Base-by-base conservation (phyloP, 2,797 vertebrate species). In the Epinephelus awoara region DNA sequence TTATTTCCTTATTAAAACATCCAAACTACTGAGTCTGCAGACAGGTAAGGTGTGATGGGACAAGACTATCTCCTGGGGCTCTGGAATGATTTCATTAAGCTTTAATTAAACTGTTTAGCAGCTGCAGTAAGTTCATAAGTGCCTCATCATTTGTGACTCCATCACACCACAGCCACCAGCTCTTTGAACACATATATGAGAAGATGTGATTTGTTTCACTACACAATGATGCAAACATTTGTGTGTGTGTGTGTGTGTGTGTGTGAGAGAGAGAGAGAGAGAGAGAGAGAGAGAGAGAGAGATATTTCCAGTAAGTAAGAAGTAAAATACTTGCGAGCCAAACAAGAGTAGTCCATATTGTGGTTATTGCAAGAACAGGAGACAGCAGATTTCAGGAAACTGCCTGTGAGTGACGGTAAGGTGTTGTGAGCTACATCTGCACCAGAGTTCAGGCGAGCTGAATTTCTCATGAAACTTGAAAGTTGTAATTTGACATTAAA, bases 81-180 rank as follows among this genome's bases (percentile, higher is more conserved):
- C 21, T 27, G 3, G 12, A n/a, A n/a, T 67, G 13, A 27, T 21
- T 57, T 38, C 50, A 57, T 77, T 29, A 64, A 34, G 25, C 6
- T 51, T 50, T 55, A 62, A 72, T 72, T 12, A 54, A 55, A 42
- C 46, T 21, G 38, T 46, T 72, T 12, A 19, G 49, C 38, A 54
- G 68, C 42, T 54, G 12, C 52, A 57, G 44, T 17, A 50, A 6
- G 6, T 42, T 49, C 25, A 29, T 34, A n/a, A 46, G 38, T 13
- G n/a, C 23, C 51, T 27, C 38, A 18, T 52, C 14, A 46, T 51
- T 25, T 61, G 50, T 14, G 25, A 4, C 21, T 63, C 58, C 42
- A 49, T 34, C 18, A 34, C n/a, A 34, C 17, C 3, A 7, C 44
- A 34, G 27, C 15, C 49, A 50, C 27, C 2, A 34, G 14, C n/a